A percentile compares a stretch with the other conserved stretches of the same genome.
Conservation (phyloP, 2,797 vertebrate species). For the Remorina albescens region DNA sequence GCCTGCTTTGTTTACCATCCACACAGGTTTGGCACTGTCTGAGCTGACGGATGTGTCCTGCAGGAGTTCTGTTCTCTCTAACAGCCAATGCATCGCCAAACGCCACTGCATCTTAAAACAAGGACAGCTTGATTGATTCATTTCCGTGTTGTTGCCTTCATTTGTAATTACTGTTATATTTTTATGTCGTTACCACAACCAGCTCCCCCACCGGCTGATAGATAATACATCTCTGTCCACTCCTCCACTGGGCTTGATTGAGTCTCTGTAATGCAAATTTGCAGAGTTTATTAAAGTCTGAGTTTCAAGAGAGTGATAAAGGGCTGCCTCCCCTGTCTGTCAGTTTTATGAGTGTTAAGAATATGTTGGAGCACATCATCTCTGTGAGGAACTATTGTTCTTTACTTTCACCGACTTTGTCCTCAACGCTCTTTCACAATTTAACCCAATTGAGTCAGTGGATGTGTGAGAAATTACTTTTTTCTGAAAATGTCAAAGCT, state of each 20-base stretch:
- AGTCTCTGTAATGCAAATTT: slow-evolving; percentile 59
- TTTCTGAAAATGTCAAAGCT: background rate
- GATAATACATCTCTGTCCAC: slow-evolving; percentile 67
- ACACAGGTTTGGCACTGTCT: slow-evolving; percentile 46
- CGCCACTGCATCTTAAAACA: slow-evolving; percentile 44
- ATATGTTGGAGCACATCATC: slow-evolving; percentile 17
- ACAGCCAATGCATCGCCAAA: slow-evolving; percentile 34
- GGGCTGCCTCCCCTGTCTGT: slow-evolving; percentile 32
- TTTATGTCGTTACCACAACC: slow-evolving; percentile 64
- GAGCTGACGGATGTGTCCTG: slow-evolving; percentile 68
- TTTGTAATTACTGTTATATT: slow-evolving; percentile 77
- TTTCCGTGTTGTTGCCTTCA: slow-evolving; percentile 66
- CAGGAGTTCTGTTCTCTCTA: slow-evolving; percentile 36
- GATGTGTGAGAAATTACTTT: background rate
- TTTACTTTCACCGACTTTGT: slow-evolving; percentile 17
- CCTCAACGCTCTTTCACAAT: background rate
- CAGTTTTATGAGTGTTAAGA: slow-evolving; percentile 36
- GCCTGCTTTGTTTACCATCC: slow-evolving; percentile 52
- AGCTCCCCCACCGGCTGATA: slow-evolving; percentile 49
- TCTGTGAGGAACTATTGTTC: slow-evolving; percentile 7
- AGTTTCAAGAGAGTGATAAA: slow-evolving; percentile 44
- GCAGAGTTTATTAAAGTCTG: slow-evolving; percentile 54
- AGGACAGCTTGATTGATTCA: slow-evolving; percentile 73
- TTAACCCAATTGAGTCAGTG: background rate
- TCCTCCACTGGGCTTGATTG: slow-evolving; percentile 59